These are phyloP conservation scores for Nilaparvata lugens DNA, from an alignment of 1,140 invertebrate species.

Conservation along the genomic window DNA sequence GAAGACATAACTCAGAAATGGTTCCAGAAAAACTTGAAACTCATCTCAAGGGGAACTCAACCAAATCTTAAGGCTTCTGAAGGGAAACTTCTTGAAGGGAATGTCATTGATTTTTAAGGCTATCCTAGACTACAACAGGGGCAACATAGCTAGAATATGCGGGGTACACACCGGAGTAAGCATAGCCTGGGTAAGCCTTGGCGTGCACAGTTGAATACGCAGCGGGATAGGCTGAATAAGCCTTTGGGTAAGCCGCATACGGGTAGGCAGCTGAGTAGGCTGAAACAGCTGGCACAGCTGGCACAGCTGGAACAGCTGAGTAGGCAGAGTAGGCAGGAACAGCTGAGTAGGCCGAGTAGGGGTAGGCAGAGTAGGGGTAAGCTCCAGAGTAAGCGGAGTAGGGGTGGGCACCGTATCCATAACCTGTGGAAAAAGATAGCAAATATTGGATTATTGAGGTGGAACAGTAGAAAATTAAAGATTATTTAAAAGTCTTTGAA, in stretches of 20 bases:
- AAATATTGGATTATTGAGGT: neutral
- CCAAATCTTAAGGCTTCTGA: no score
- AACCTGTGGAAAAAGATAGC: neutral
- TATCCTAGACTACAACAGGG: no score
- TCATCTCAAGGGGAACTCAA: no score
- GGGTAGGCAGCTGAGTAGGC: neutral
- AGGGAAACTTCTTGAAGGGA: no score
- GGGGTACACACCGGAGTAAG: neutral
- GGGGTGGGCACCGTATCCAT: neutral
- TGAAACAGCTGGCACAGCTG: neutral
- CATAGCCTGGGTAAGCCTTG: neutral
- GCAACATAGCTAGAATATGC: neutral
- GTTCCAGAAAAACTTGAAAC: no score
- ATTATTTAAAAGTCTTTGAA: no score
- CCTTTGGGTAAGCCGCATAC: neutral
- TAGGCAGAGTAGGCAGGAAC: neutral
- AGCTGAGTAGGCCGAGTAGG: neutral
- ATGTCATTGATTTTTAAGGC: no score
- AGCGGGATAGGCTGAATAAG: constrained; percentile 1
- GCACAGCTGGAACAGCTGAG: neutral
- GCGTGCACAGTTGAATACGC: neutral
- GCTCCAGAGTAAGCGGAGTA: neutral
- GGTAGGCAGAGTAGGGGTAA: neutral
- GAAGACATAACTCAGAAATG: no score
- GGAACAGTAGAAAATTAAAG: neutral